Percentiles rank a stretch among this genome's conserved stretches.
These are phyloP conservation scores for Popillia japonica DNA, from an alignment of 1,140 invertebrate species.

Conservation along the genomic window DNA sequence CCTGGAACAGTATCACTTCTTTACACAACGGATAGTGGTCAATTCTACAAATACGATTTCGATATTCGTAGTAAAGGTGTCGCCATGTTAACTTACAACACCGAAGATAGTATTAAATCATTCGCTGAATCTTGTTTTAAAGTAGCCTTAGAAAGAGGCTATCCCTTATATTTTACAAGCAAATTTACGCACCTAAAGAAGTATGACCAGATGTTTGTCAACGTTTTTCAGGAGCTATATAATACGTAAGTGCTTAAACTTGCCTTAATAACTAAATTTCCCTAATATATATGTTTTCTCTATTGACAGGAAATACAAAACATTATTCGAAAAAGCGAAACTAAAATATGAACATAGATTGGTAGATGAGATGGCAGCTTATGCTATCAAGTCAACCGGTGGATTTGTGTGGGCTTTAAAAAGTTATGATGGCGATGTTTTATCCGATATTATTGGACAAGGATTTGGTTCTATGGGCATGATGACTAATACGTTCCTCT, in stretches of 20 bases:
- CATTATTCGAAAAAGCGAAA: slow-evolving; percentile 67
- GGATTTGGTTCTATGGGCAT: slow-evolving; percentile 86
- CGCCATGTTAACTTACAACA: slow-evolving; percentile 76
- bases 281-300: slow-evolving; percentile 41
- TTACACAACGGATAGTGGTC: slow-evolving; percentile 42
- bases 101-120: slow-evolving; percentile 70
- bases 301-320: slow-evolving; percentile 69
- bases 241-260: slow-evolving; percentile 61
- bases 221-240: slow-evolving; percentile 76
- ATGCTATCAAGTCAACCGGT: slow-evolving; percentile 75
- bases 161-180: slow-evolving; percentile 73
- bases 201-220: slow-evolving; percentile 77
- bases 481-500: slow-evolving; percentile 93
- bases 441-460: slow-evolving; percentile 79
- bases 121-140: slow-evolving; percentile 73
- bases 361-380: slow-evolving; percentile 83
- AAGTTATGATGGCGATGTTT: slow-evolving; percentile 82
- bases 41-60: slow-evolving; percentile 67
- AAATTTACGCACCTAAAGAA: slow-evolving; percentile 79
- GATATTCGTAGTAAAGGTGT: slow-evolving; percentile 66
- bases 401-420: slow-evolving; percentile 83
- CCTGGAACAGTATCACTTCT: slow-evolving; percentile 23
- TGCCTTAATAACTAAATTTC: neutral
- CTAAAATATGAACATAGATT: slow-evolving; percentile 81
- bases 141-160: slow-evolving; percentile 69